These are phyloP conservation scores for Drosophila watanabei DNA, from an alignment of 1,140 invertebrate genomes.

Conservation along the genomic window DNA sequence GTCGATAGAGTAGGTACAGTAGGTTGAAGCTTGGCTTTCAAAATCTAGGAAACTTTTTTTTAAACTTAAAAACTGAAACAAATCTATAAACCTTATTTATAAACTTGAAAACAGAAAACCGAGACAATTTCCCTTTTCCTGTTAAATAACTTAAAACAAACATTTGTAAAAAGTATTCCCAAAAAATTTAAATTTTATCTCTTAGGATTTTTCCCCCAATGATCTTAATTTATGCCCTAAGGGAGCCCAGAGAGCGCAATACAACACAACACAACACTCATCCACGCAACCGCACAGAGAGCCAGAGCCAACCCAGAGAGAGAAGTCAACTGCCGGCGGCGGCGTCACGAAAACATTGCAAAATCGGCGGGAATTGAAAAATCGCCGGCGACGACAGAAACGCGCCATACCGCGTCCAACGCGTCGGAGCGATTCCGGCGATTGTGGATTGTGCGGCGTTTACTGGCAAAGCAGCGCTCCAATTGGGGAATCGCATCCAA, in stretches of 20 bases:
- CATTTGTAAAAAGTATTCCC: too few relatives aligned
- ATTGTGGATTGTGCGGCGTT: constrained; percentile 50
- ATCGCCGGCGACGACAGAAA: constrained; percentile 79
- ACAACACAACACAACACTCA: too few relatives aligned
- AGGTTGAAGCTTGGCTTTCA: neutral
- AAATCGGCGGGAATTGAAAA: constrained; percentile 78
- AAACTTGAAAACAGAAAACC: too few relatives aligned
- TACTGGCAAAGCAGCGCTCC: constrained; percentile 25
- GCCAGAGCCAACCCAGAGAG: constrained; percentile 13
- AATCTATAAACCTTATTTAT: too few relatives aligned
- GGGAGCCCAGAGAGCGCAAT: constrained; percentile 8
- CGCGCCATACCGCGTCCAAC: constrained; percentile 51
- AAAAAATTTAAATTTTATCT: neutral
- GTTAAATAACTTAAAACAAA: too few relatives aligned
- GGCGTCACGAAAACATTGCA: constrained; percentile 72
- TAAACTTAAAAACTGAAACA: neutral
- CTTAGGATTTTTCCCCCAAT: constrained; percentile 3
- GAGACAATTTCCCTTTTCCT: too few relatives aligned
- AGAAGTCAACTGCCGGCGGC: constrained; percentile 22
- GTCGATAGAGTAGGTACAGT: neutral
- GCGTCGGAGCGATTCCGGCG: constrained; percentile 23
- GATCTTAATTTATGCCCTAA: constrained; percentile 30
- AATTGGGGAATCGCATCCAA: constrained; percentile 43
- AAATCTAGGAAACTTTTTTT: neutral
- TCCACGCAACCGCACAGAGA: constrained; percentile 22